Percentiles rank a stretch among this genome's conserved stretches.
Conservation (phyloP, 2,888 invertebrate genomes). For the Slavum lentiscoides region DNA sequence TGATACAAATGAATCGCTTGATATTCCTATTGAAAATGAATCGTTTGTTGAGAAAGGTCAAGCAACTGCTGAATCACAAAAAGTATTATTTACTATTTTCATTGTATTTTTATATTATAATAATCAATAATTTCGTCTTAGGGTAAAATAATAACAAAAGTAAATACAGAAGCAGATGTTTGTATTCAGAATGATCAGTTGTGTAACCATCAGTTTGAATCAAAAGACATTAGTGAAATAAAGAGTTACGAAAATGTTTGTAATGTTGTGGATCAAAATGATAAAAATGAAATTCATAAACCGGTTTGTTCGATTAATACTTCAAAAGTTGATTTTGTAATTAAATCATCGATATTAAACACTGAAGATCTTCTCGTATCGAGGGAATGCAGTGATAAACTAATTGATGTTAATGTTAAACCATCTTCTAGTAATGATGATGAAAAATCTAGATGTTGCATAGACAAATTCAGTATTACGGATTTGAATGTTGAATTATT, state of each 20-base stretch:
- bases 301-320: neutral
- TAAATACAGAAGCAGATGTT: neutral
- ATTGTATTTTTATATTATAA: neutral
- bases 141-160: conserved; percentile 1
- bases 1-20: neutral
- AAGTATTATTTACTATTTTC: neutral
- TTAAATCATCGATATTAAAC: neutral
- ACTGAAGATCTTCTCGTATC: neutral
- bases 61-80: neutral
- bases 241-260: neutral
- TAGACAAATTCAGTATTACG: neutral
- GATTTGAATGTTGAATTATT: conserved; percentile 17
- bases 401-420: neutral
- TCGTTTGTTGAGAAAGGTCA: neutral
- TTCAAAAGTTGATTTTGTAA: neutral
- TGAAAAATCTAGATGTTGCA: neutral
- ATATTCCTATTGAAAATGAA: neutral
- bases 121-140: neutral
- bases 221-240: neutral
- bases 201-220: neutral
- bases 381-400: neutral
- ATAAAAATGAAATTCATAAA: neutral
- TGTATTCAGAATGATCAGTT: neutral
- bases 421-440: neutral
- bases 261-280: neutral